A percentile compares a stretch with the other conserved stretches of the same genome.
Evolutionary conservation across 1,140 invertebrate genomes (phyloP).

Genomic region (Trichogramma pretiosum): DNA sequence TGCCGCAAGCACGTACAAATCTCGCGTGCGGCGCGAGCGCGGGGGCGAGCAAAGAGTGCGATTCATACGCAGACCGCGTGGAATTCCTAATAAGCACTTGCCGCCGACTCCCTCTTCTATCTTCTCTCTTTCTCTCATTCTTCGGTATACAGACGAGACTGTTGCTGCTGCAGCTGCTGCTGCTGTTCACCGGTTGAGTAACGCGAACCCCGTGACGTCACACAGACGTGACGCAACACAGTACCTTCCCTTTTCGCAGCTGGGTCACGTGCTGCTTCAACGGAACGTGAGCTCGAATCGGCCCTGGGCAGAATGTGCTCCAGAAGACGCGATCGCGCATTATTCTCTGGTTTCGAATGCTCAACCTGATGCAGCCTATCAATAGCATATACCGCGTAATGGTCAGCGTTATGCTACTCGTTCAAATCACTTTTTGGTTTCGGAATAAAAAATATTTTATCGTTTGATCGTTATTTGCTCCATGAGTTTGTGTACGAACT

Average conservation of each 20-base stretch:
- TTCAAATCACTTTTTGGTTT: too few relatives aligned
- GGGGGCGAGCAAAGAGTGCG: slow-evolving; percentile 22
- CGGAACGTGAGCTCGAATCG: slow-evolving; percentile 30
- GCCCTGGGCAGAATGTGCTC: too few relatives aligned
- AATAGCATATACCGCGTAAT: too few relatives aligned
- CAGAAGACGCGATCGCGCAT: slow-evolving; percentile 34
- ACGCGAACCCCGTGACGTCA: slow-evolving; percentile 38
- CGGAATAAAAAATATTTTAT: too few relatives aligned
- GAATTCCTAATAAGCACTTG: slow-evolving; percentile 37
- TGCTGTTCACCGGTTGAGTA: too few relatives aligned
- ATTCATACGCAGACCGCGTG: slow-evolving; percentile 28
- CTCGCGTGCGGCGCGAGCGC: slow-evolving; percentile 14
- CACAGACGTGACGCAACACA: slow-evolving; percentile 17
- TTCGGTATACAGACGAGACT: too few relatives aligned
- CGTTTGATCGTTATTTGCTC: too few relatives aligned
- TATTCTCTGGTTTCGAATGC: slow-evolving; percentile 7
- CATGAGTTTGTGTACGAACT: too few relatives aligned
- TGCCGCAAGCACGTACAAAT: slow-evolving; percentile 26
- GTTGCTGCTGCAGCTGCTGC: neutral
- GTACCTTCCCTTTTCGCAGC: too few relatives aligned
- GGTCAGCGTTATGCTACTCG: too few relatives aligned
- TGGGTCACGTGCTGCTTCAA: slow-evolving; percentile 36
- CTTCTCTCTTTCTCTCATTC: neutral
- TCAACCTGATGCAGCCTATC: too few relatives aligned
- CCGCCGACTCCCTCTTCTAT: slow-evolving; percentile 17